phyloP scores from a whole-genome alignment of 2,113 vertebrate genomes.

The Archilochus colubris region DNA sequence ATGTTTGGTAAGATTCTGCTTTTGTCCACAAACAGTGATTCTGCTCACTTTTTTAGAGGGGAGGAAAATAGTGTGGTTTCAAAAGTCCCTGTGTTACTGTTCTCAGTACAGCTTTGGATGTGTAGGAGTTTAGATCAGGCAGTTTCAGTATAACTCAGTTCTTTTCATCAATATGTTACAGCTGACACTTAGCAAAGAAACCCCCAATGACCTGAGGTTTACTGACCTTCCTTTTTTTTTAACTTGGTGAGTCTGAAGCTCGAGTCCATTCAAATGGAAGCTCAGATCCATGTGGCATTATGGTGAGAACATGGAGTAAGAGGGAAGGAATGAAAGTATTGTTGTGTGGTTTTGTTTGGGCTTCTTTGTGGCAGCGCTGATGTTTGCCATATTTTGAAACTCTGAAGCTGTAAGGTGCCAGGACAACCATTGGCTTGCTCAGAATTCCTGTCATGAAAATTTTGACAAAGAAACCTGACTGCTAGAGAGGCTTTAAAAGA shows the following conservation, averaged over 20 bases:
- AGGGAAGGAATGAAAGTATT: not conserved
- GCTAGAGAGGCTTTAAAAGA: not conserved
- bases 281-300: not conserved
- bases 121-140: not conserved
- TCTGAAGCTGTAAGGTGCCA: not conserved
- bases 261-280: not conserved
- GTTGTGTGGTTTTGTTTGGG: not conserved
- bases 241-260: not conserved
- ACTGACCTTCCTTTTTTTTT: not conserved
- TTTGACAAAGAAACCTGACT: not conserved
- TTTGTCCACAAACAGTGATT: not conserved
- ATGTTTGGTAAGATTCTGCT: not conserved
- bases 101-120: not conserved
- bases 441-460: not conserved
- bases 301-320: not conserved
- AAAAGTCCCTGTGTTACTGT: not conserved
- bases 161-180: constrained; percentile 9
- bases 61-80: not conserved
- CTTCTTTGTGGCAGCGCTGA: not conserved
- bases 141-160: not conserved
- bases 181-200: not conserved
- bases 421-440: not conserved
- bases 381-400: not conserved
- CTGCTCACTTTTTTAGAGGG: not conserved
- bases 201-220: not conserved